Conservation (phyloP, 2,888 invertebrate species). For the Megastigmus dorsalis region DNA sequence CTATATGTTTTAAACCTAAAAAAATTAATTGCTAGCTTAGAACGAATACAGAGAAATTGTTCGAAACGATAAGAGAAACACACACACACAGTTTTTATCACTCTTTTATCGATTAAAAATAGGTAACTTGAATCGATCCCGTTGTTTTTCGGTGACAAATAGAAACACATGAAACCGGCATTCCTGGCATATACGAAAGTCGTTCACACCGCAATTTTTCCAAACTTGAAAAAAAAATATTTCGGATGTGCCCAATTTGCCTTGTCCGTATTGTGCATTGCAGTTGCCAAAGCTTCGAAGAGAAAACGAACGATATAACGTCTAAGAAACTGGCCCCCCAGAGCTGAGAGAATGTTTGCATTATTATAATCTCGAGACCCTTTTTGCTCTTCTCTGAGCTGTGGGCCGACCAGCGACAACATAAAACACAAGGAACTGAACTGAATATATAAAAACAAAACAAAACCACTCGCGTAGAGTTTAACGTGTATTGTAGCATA, state of each 20-base stretch:
- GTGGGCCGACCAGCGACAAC: neutral
- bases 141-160: too few species aligned
- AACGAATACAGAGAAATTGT: too few species aligned
- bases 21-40: too few species aligned
- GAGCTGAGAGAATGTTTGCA: conserved; percentile 23
- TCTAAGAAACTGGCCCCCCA: neutral
- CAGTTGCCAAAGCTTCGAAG: conserved; percentile 48
- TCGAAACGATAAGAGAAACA: too few species aligned
- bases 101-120: too few species aligned
- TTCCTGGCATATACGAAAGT: too few species aligned
- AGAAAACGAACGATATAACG: conserved; percentile 22
- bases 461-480: conserved; percentile 34
- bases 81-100: too few species aligned
- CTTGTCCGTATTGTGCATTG: conserved; percentile 44
- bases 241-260: conserved; percentile 35
- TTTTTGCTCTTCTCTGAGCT: conserved; percentile 12
- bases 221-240: too few species aligned
- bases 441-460: conserved; percentile 37
- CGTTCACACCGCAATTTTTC: too few species aligned
- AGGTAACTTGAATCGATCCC: too few species aligned
- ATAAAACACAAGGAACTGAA: conserved; percentile 36
- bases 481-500: conserved; percentile 37
- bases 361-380: neutral
- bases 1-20: conserved; percentile 27
- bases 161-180: too few species aligned